Evolutionary conservation across 2,113 vertebrate species (phyloP), one percentile per base, ranked within the genome.

Genomic region (Garra rufa): DNA sequence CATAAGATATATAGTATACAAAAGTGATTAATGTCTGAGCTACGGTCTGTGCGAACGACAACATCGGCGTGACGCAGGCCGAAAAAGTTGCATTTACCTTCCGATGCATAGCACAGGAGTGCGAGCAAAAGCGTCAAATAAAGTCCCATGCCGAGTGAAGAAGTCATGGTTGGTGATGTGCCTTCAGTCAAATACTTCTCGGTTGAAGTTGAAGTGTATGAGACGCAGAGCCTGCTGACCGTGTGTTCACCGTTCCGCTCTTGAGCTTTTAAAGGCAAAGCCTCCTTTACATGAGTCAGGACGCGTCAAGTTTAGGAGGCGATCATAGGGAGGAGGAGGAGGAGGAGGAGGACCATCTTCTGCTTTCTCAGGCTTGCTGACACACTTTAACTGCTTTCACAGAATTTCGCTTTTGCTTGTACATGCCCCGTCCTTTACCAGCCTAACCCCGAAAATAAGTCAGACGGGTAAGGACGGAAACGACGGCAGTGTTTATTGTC

Each of bases 51-150:
- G 41, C 71, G 5, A 30, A 30, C 73, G 11, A 73, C 70, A 73
- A 50, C 44, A 46, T n/a, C 10, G 26, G 15, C 3, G 44, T 50
- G 24, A 28, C 26, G n/a, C 21, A 26, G n/a, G 3, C 21, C 52
- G 24, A 13, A 43, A 77, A 30, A 21, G 26, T 21, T 19, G 7
- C 5, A 21, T 63, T n/a, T 86, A 86, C 85, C 65, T 73, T 78
- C 43, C 1, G 3, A n/a, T 34, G 81, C 63, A 1, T n/a, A 70
- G 38, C 69, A 74, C 9, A 65, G 6, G 28, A 79, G 11, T 24
- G 77, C 52, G 13, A 55, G 17, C 4, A 71, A 34, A 17, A 86
- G n/a, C 19, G 76, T 19, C 50, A 83, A 61, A 74, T 41, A 28
- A 61, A 70, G 28, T 43, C 75, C 82, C 1, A 65, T 3, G 59